Evolutionary conservation across 2,888 invertebrate species (phyloP).

Genomic region (Drosophila atroscutellata): DNA sequence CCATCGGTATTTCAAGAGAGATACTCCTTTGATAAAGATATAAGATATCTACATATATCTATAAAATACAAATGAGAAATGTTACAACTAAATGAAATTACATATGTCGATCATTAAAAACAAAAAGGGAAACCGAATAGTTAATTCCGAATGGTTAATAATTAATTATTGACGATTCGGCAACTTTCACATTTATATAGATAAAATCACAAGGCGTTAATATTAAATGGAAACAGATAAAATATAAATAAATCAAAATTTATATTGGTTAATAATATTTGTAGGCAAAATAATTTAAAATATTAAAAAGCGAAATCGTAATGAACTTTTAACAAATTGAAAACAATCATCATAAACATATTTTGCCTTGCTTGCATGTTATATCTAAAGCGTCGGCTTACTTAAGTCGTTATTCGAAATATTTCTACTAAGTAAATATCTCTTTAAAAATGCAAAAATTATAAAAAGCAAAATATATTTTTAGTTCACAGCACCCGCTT

Average conservation of each 20-base stretch:
- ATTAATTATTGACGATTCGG: not conserved
- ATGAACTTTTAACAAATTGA: not conserved
- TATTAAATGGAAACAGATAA: not conserved
- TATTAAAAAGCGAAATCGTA: not conserved
- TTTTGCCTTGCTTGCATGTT: not conserved
- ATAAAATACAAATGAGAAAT: not conserved
- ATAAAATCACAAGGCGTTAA: not conserved
- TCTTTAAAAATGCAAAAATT: not conserved
- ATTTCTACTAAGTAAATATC: not conserved
- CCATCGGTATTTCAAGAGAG: not conserved
- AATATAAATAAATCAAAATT: not conserved
- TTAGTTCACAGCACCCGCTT: no score
- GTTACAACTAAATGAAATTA: not conserved
- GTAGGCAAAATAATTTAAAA: not conserved
- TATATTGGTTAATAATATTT: not conserved
- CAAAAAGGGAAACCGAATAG: not conserved
- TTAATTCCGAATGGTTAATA: not conserved
- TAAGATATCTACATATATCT: not conserved
- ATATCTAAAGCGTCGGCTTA: not conserved
- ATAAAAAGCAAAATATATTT: not conserved
- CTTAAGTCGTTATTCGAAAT: not conserved
- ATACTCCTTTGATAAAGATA: not conserved
- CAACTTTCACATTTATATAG: not conserved
- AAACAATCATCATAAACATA: not conserved
- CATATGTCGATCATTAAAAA: not conserved